phyloP scores from a whole-genome alignment of 2,113 vertebrate genomes.

The Clarias batrachus region DNA sequence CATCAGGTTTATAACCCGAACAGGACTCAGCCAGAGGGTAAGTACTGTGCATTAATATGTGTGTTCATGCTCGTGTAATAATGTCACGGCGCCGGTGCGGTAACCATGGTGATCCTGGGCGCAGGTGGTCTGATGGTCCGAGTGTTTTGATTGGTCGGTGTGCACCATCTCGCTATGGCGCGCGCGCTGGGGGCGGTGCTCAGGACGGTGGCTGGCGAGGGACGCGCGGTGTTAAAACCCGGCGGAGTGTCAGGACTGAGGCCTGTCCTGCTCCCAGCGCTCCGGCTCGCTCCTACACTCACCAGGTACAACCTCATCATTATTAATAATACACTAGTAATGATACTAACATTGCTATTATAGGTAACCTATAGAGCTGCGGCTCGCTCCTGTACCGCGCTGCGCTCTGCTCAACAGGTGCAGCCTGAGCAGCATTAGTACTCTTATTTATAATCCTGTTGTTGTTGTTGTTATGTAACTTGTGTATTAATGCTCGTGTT shows the following conservation, averaged over 20 bases:
- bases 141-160: conserved; percentile 67
- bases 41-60: neutral
- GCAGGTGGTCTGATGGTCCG: conserved; percentile 67
- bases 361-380: too few relatives aligned
- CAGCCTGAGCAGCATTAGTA: too few relatives aligned
- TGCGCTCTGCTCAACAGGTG: too few relatives aligned
- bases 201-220: conserved; percentile 47
- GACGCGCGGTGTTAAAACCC: conserved; percentile 46
- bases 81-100: neutral
- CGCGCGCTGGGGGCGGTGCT: conserved; percentile 67
- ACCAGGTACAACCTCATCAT: conserved; percentile 57
- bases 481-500: neutral
- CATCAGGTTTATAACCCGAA: neutral
- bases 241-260: too few relatives aligned
- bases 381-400: too few relatives aligned
- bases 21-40: neutral
- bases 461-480: too few relatives aligned
- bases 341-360: neutral
- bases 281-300: conserved; percentile 21
- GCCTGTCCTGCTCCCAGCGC: neutral
- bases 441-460: too few relatives aligned
- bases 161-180: conserved; percentile 66
- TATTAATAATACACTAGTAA: neutral
- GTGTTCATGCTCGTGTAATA: rapidly evolving
- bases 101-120: neutral